Evolutionary conservation across 2,113 vertebrate genomes (phyloP).

Genomic region (Passer montanus): DNA sequence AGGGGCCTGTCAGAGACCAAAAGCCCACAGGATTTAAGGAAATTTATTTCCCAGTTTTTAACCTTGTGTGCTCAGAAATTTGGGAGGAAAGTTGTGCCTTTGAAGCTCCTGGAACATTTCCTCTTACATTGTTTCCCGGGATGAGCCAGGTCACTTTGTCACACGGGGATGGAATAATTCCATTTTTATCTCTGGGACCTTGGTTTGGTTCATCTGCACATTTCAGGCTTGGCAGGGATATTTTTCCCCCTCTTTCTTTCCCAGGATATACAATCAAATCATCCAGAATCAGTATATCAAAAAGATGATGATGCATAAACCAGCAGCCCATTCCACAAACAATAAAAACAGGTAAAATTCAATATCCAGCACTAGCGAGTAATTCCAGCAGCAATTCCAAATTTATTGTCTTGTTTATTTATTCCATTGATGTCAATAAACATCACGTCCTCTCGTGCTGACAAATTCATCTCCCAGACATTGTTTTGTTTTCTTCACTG

Average conservation of each 20-base stretch:
- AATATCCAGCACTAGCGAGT: constrained; percentile 6
- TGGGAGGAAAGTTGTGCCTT: background rate
- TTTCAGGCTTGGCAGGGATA: background rate
- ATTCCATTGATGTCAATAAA: constrained; percentile 21
- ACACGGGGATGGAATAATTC: background rate
- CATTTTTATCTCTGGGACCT: background rate
- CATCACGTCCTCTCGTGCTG: background rate
- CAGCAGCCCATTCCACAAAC: constrained; percentile 12
- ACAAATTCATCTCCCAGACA: background rate
- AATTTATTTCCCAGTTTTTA: background rate
- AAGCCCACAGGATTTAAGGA: background rate
- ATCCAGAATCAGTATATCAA: background rate
- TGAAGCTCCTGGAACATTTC: background rate
- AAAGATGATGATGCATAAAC: constrained; percentile 36
- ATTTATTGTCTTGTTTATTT: constrained; percentile 56
- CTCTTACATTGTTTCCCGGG: background rate
- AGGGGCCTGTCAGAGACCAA: background rate
- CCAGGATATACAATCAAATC: background rate
- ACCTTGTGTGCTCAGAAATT: background rate
- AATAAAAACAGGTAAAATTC: constrained; percentile 52
- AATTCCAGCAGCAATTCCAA: constrained; percentile 43
- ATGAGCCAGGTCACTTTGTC: background rate
- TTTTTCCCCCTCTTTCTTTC: background rate
- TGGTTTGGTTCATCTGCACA: background rate
- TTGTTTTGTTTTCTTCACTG: background rate